Conservation (phyloP, 2,888 invertebrate species). For the Ophion costatus region DNA sequence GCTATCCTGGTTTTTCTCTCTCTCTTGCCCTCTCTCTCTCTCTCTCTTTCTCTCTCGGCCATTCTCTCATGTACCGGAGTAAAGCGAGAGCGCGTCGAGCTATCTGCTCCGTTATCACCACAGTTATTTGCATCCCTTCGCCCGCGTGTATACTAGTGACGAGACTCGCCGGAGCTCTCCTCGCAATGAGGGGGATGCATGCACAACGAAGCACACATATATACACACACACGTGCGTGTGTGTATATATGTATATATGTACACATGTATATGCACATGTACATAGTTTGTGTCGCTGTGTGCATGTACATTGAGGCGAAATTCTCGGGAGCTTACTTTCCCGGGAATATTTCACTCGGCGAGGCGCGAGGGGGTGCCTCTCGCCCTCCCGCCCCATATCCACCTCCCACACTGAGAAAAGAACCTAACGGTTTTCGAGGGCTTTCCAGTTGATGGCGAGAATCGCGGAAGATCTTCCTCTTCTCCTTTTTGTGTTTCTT, state of each 20-base stretch:
- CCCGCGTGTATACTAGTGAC: slow-evolving; percentile 62
- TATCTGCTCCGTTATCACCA: slow-evolving; percentile 82
- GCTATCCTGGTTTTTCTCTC: too few relatives aligned
- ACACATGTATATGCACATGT: background rate
- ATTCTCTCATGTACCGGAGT: slow-evolving; percentile 57
- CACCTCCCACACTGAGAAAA: slow-evolving; percentile 40
- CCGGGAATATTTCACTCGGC: slow-evolving; percentile 78
- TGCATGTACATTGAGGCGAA: slow-evolving; percentile 64
- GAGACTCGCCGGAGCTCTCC: slow-evolving; percentile 51
- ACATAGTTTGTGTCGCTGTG: slow-evolving; percentile 30
- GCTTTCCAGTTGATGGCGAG: slow-evolving; percentile 58
- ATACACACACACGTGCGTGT: background rate
- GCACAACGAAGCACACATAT: background rate
- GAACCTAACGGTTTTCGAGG: slow-evolving; percentile 61
- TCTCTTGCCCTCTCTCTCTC: slow-evolving; percentile 10
- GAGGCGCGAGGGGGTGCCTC: slow-evolving; percentile 60
- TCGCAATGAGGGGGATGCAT: slow-evolving; percentile 25
- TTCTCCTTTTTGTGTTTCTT: slow-evolving; percentile 54
- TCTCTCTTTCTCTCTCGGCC: slow-evolving; percentile 49
- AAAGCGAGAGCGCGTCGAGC: slow-evolving; percentile 73
- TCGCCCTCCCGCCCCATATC: background rate
- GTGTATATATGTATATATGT: background rate
- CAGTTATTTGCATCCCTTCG: slow-evolving; percentile 82
- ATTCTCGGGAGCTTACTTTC: slow-evolving; percentile 79
- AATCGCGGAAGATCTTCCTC: slow-evolving; percentile 23